Percentiles rank a stretch among this genome's conserved stretches.
Evolutionary conservation across 1,140 invertebrate species (phyloP).

Genomic region (Drosophila pectinifera): DNA sequence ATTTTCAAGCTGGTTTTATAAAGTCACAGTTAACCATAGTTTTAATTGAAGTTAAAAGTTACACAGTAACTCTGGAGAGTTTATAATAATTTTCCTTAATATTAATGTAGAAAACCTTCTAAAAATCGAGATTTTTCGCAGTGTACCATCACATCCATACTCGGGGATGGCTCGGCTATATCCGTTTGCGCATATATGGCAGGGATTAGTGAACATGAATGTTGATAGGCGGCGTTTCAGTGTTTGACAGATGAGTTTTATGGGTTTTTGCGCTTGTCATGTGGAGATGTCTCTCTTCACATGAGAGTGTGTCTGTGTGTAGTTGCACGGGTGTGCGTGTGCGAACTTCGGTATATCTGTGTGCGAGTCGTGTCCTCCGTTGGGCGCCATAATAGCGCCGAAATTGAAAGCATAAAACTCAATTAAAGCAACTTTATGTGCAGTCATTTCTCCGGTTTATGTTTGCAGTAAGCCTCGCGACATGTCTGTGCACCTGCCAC

Average conservation of each 20-base stretch:
- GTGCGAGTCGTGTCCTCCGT: conserved; percentile 34
- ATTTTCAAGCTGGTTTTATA: background rate
- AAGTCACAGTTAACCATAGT: no score
- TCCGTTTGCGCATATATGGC: conserved; percentile 78
- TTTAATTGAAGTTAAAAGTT: no score
- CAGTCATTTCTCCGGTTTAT: conserved; percentile 73
- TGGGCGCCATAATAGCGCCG: conserved; percentile 69
- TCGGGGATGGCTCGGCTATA: conserved; percentile 45
- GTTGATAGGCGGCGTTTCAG: conserved; percentile 76
- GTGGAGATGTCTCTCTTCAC: conserved; percentile 42
- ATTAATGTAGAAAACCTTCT: no score
- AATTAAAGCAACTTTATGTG: conserved; percentile 78
- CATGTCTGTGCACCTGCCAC: conserved; percentile 64
- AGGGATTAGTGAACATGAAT: conserved; percentile 78
- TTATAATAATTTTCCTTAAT: no score
- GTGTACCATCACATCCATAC: conserved; percentile 8
- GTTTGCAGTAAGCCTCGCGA: conserved; percentile 70
- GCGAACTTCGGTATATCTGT: conserved; percentile 12
- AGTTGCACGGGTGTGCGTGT: conserved; percentile 8
- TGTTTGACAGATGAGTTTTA: conserved; percentile 79
- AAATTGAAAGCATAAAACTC: conserved; percentile 78
- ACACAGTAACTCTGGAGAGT: no score
- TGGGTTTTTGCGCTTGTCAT: conserved; percentile 68
- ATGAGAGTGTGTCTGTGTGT: conserved; percentile 9
- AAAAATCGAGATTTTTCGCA: background rate